A percentile compares a stretch with the other conserved stretches of the same genome.
Conservation (phyloP, 2,888 invertebrate species). For the Liopterus haemorrhoidalis region DNA sequence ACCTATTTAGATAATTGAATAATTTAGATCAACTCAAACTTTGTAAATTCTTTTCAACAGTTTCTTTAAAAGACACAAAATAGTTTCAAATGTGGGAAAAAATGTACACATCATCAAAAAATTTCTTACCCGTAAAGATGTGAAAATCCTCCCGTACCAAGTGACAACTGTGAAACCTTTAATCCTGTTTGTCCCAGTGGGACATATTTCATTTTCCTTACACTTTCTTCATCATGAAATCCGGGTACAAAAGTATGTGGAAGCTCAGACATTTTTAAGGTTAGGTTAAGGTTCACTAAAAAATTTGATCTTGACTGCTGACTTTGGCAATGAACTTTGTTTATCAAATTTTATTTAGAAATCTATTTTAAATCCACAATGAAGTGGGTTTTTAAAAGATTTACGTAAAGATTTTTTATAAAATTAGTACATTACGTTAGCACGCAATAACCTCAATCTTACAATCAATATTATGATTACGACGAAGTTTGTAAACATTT, state of each 20-base stretch:
- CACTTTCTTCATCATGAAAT: conserved; percentile 56
- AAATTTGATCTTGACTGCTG: conserved; percentile 25
- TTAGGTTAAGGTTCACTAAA: conserved; percentile 21
- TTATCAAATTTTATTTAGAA: no score
- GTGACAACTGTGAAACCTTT: conserved; percentile 62
- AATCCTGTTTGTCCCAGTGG: conserved; percentile 68
- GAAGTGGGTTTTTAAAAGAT: no score
- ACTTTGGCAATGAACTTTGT: no score
- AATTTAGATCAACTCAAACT: no score
- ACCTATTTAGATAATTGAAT: not conserved
- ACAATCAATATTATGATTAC: no score
- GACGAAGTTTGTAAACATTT: no score
- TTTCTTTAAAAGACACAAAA: not conserved
- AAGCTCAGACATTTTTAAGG: conserved; percentile 36
- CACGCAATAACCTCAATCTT: no score
- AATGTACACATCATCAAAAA: conserved; percentile 20
- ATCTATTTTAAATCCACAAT: no score
- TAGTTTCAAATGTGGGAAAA: not conserved
- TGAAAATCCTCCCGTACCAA: conserved; percentile 72
- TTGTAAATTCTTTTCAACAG: not conserved
- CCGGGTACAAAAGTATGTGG: conserved; percentile 59
- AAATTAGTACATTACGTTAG: no score
- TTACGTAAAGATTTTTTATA: no score
- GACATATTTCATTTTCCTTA: conserved; percentile 66
- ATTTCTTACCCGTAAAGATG: conserved; percentile 62